Evolutionary conservation across 2,113 vertebrate species (phyloP).

Genomic region (Abramis brama): DNA sequence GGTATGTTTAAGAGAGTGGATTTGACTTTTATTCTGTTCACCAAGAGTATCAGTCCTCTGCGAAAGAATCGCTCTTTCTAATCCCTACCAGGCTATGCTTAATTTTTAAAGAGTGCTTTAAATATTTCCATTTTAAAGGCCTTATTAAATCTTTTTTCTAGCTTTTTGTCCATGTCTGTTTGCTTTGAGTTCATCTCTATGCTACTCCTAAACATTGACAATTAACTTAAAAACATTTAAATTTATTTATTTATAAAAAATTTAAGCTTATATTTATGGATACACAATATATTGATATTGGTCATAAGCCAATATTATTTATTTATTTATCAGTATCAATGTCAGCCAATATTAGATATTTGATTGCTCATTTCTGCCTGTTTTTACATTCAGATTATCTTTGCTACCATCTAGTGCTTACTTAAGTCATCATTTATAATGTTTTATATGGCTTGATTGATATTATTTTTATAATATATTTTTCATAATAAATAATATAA

Average conservation of each 20-base stretch:
- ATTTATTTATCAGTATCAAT: too few relatives aligned
- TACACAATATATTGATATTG: neutral
- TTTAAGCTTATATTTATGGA: neutral
- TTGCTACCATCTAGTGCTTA: neutral
- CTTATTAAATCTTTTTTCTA: neutral
- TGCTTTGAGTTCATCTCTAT: neutral
- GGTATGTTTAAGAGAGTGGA: neutral
- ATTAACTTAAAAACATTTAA: neutral
- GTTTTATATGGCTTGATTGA: too few relatives aligned
- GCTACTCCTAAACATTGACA: neutral
- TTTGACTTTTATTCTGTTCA: constrained; percentile 2
- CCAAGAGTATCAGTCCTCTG: neutral
- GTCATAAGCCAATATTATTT: too few relatives aligned
- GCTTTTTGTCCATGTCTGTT: neutral
- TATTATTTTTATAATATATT: too few relatives aligned
- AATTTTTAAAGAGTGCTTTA: neutral
- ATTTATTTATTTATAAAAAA: too few relatives aligned
- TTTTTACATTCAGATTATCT: neutral
- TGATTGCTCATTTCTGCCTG: neutral
- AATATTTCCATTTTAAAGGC: neutral
- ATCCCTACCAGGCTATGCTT: too few relatives aligned
- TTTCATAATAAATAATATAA: too few relatives aligned
- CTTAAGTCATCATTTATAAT: too few relatives aligned
- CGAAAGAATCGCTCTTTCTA: neutral
- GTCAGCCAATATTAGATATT: neutral